These are phyloP conservation scores for Osmerus eperlanus DNA, from an alignment of 2,113 vertebrate species.

Conservation along the genomic window DNA sequence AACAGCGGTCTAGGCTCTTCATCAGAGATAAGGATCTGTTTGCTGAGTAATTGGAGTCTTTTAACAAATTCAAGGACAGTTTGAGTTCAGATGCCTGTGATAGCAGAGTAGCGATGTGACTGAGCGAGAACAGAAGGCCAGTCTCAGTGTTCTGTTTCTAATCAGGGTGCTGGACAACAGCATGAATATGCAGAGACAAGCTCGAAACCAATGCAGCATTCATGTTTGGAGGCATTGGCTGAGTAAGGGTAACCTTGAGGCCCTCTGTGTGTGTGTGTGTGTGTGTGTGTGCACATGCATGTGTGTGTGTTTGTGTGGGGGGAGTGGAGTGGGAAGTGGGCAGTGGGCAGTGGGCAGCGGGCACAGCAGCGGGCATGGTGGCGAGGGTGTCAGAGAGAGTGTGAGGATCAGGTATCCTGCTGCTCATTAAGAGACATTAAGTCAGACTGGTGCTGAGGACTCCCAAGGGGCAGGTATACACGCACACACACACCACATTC, in stretches of 20 bases:
- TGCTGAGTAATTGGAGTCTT: background rate
- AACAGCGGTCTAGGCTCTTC: background rate
- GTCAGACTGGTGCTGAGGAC: too few relatives aligned
- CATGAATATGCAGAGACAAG: too few relatives aligned
- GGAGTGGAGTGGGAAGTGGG: too few relatives aligned
- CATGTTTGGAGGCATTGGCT: too few relatives aligned
- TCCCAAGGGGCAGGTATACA: too few relatives aligned
- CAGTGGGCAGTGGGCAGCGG: too few relatives aligned
- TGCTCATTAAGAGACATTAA: too few relatives aligned
- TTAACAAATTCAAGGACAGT: background rate
- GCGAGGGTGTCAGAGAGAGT: constrained; percentile 12
- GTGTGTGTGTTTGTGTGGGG: background rate
- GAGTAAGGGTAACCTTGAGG: background rate
- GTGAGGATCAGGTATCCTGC: background rate
- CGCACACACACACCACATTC: too few relatives aligned
- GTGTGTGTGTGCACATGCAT: background rate
- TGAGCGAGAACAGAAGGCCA: background rate
- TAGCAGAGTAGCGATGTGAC: background rate
- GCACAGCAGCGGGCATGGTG: constrained; percentile 17
- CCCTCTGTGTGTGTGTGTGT: background rate
- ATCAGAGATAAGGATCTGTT: background rate
- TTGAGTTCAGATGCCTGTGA: background rate
- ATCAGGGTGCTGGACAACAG: too few relatives aligned
- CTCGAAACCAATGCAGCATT: too few relatives aligned
- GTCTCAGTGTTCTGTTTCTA: too few relatives aligned